phyloP scores from a whole-genome alignment of 2,888 invertebrate species.

The Uloborus plumipes region DNA sequence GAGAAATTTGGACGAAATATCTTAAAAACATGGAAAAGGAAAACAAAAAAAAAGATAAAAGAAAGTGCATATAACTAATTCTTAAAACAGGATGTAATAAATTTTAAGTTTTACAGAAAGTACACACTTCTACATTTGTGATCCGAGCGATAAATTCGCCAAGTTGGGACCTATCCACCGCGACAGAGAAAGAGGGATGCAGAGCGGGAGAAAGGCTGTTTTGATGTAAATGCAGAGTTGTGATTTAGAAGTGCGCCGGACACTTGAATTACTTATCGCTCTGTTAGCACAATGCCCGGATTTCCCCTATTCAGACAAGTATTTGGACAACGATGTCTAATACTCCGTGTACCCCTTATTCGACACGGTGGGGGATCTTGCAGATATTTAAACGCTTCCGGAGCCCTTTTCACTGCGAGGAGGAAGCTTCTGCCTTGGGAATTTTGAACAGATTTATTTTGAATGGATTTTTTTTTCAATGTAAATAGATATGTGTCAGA shows the following conservation, averaged over 20 bases:
- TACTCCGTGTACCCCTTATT: conserved; percentile 11
- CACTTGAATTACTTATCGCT: conserved; percentile 63
- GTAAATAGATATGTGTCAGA: no score
- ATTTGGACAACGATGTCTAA: conserved; percentile 62
- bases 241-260: conserved; percentile 59
- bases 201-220: conserved; percentile 29
- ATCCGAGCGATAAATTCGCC: conserved; percentile 27
- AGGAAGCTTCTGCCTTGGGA: no score
- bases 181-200: conserved; percentile 8
- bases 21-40: no score
- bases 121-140: no score
- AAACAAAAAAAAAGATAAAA: no score
- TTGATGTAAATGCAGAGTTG: conserved; percentile 61
- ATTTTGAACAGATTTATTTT: no score
- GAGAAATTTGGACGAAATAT: no score
- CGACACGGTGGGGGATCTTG: not conserved
- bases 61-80: no score
- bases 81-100: no score
- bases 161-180: not conserved
- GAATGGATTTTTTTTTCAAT: no score
- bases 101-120: no score
- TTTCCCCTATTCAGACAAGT: conserved; percentile 52
- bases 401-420: no score
- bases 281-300: conserved; percentile 61
- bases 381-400: not conserved